phyloP scores from a whole-genome alignment of 2,797 vertebrate species.

The Emydoidea blandingii region DNA sequence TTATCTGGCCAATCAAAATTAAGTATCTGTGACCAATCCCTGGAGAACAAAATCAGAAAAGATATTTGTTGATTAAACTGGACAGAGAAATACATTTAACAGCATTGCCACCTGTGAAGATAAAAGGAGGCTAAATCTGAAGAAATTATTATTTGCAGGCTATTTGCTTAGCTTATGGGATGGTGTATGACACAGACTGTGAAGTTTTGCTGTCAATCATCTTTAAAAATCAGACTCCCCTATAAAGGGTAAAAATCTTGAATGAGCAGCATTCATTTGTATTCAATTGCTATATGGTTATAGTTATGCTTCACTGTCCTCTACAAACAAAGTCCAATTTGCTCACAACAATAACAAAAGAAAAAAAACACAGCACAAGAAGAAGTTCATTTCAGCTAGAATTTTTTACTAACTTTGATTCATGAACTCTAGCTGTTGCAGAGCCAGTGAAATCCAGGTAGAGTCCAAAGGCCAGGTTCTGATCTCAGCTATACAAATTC shows the following conservation, averaged over 20 bases:
- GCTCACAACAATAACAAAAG: background rate
- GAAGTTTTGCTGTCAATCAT: background rate
- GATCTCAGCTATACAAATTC: background rate
- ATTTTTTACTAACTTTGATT: background rate
- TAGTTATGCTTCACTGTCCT: background rate
- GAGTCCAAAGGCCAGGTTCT: background rate
- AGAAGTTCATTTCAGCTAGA: background rate
- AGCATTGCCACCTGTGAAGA: background rate
- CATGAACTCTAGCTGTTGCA: background rate
- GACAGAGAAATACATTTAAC: background rate
- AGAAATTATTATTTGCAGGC: background rate
- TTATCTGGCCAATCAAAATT: background rate
- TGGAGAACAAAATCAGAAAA: background rate
- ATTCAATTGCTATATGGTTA: background rate
- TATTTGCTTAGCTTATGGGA: background rate
- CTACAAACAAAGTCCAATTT: background rate
- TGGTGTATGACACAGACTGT: background rate
- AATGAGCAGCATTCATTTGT: background rate
- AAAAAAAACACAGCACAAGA: background rate
- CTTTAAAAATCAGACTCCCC: background rate
- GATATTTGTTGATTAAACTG: background rate
- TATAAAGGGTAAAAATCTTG: background rate
- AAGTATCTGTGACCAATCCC: background rate
- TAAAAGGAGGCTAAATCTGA: background rate
- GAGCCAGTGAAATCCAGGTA: background rate